Evolutionary conservation across 2,113 vertebrate genomes (phyloP).

Genomic region (Hyaena hyaena): DNA sequence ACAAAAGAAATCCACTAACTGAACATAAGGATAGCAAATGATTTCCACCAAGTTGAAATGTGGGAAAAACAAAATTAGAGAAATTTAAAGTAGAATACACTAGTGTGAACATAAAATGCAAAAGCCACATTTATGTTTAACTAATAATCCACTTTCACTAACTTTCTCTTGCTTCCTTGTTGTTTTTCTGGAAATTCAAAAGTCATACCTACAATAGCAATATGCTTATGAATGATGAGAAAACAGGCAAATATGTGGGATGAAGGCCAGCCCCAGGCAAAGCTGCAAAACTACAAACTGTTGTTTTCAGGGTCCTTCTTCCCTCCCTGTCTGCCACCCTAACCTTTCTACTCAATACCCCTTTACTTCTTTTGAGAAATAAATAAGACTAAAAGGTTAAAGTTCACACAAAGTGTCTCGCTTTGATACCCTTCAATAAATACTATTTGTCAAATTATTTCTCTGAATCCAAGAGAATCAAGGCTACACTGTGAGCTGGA

Average conservation of each 20-base stretch:
- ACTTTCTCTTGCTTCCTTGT: not conserved
- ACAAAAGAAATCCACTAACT: constrained; percentile 35
- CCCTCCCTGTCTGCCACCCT: not conserved
- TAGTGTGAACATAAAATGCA: not conserved
- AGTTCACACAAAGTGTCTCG: not conserved
- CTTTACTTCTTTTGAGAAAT: not conserved
- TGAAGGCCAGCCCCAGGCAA: not conserved
- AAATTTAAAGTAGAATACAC: constrained; percentile 8
- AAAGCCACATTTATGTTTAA: not conserved
- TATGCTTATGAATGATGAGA: not conserved
- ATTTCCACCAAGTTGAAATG: constrained; percentile 1
- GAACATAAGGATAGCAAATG: not conserved
- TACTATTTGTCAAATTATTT: not conserved
- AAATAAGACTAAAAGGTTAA: not conserved
- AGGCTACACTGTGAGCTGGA: not conserved
- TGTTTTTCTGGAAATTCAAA: not conserved
- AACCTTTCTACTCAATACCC: not conserved
- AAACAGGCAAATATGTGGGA: not conserved
- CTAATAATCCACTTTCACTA: not conserved
- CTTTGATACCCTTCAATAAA: not conserved
- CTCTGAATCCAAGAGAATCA: not conserved
- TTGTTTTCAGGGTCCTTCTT: not conserved
- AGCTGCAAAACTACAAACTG: not conserved
- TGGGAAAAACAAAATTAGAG: not conserved
- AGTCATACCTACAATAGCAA: not conserved